Conservation (phyloP, 2,888 invertebrate genomes). For the Sinhomidia bicolor region DNA sequence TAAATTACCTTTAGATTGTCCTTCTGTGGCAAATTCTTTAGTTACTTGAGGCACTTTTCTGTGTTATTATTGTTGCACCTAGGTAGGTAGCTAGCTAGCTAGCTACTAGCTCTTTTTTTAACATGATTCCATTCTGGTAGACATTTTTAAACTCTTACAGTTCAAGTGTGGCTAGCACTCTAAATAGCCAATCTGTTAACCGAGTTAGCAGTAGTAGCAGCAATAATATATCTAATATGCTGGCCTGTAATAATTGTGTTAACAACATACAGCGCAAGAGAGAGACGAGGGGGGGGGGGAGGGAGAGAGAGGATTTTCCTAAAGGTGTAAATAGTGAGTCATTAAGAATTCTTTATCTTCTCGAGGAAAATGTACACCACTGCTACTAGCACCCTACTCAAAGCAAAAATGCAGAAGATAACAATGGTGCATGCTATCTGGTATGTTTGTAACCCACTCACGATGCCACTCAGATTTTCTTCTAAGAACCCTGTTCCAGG, state of each 20-base stretch:
- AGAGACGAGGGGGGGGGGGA: too few relatives aligned
- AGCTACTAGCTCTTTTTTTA: too few relatives aligned
- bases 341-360: slow-evolving; percentile 18
- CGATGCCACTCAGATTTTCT: too few relatives aligned
- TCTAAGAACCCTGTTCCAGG: too few relatives aligned
- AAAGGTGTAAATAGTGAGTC: slow-evolving; percentile 22
- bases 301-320: slow-evolving; percentile 9
- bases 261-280: too few relatives aligned
- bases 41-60: slow-evolving; percentile 10
- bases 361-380: not conserved
- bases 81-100: not conserved
- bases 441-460: not conserved
- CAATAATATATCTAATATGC: too few relatives aligned
- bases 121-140: not conserved
- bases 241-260: too few relatives aligned
- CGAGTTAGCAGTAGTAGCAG: not conserved
- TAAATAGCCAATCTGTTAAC: not conserved
- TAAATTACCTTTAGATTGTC: slow-evolving; percentile 34
- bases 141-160: not conserved
- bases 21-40: slow-evolving; percentile 33
- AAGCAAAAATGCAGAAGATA: not conserved
- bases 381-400: not conserved
- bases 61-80: not conserved
- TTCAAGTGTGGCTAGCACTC: not conserved
- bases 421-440: not conserved